Base-by-base conservation (phyloP, 2,888 invertebrate species). In the Morpho achilles region DNA sequence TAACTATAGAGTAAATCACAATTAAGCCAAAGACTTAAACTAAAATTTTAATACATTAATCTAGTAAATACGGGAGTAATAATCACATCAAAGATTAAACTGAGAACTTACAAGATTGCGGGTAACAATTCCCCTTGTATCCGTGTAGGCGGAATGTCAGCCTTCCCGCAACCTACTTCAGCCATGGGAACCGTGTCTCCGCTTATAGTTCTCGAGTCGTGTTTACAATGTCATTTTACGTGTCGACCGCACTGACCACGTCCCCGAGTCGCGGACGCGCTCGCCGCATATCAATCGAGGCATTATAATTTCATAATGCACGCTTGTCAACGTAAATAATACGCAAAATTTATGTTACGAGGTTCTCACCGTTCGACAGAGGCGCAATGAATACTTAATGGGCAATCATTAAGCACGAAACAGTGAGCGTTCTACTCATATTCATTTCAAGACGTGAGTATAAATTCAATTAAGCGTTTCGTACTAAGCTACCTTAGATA, bases 271-370 rank as follows among this genome's bases (percentile, higher is more conserved):
- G 72, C 73, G 65, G 69, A 66, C 50, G 64, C 73, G 69, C 77
- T 69, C 63, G 67, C 65, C 69, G 87, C 84, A 89, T 90, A 78
- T 78, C 84, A 89, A 90, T 79, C 75, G 75, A 67, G 63, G 63
- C 79, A 89, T 90, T 90, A 90, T 87, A 84, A 88, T 89, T 86
- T 90, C 88, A 90, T 90, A 90, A 87, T 77, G 84, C 87, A 81
- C 80, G 80, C 79, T 77, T 84, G 88, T 88, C 88, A 84, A 80
- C 84, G 79, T 87, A 87, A 87, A 88, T 89, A 89, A 90, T 90
- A 88, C 88, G 88, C 88, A 83, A 90, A 90, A 89, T 90, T 89
- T 89, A 90, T 90, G 89, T 88, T 88, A 87, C 85, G 84, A 85
- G 82, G 85, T 88, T 90, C 89, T 87, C 89, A 88, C 88, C 86